These are phyloP conservation scores for Esox lucius DNA, from an alignment of 2,797 vertebrate species.

Conservation along the genomic window DNA sequence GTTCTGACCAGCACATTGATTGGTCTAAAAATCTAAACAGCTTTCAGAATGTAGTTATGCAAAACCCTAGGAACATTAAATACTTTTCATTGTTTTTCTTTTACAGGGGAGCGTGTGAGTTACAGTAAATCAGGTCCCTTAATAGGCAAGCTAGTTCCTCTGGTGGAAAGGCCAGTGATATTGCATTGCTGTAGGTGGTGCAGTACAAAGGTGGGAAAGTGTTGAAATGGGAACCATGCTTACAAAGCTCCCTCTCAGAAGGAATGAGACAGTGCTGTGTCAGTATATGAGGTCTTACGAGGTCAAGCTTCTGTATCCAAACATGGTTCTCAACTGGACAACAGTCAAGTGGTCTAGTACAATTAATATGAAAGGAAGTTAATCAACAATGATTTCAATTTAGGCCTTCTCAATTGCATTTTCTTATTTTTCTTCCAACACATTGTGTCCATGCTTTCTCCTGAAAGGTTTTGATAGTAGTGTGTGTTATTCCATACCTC, in stretches of 20 bases:
- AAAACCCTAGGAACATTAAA: slow-evolving; percentile 61
- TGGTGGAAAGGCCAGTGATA: slow-evolving; percentile 44
- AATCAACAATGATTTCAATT: slow-evolving; percentile 30
- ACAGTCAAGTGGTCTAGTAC: neutral
- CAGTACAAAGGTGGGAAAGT: slow-evolving; percentile 70
- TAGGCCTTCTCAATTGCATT: slow-evolving; percentile 9
- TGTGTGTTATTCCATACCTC: slow-evolving; percentile 13
- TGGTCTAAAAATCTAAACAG: slow-evolving; percentile 67
- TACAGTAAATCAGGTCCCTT: slow-evolving; percentile 47
- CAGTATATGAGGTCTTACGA: slow-evolving; percentile 5
- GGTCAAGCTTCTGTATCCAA: slow-evolving; percentile 25
- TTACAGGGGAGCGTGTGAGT: slow-evolving; percentile 57
- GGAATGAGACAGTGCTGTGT: slow-evolving; percentile 16
- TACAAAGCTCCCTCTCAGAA: slow-evolving; percentile 30
- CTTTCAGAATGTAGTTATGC: slow-evolving; percentile 77
- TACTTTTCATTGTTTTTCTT: slow-evolving; percentile 52
- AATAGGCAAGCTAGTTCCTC: slow-evolving; percentile 60
- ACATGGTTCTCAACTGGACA: neutral
- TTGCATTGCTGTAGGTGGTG: slow-evolving; percentile 64
- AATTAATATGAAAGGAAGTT: slow-evolving; percentile 23
- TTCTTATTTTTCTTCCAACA: neutral
- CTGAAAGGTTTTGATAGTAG: slow-evolving; percentile 14
- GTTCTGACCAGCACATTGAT: slow-evolving; percentile 48
- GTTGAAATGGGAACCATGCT: slow-evolving; percentile 30
- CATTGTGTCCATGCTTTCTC: slow-evolving; percentile 3